phyloP scores from a whole-genome alignment of 2,888 invertebrate genomes.

The Oasisia sp. region DNA sequence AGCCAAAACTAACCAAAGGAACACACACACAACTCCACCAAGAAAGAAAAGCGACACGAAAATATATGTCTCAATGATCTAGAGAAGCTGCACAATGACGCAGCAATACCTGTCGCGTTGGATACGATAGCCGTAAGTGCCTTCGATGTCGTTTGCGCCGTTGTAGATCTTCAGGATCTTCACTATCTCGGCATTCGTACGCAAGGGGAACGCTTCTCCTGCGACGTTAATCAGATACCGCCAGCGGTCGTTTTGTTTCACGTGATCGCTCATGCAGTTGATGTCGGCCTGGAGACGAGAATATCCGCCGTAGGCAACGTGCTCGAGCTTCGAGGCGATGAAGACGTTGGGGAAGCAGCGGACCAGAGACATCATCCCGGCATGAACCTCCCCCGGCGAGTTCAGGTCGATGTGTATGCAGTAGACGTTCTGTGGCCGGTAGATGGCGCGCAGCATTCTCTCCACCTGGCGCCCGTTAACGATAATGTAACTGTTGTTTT shows the following conservation, averaged over 20 bases:
- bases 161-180: too few relatives aligned
- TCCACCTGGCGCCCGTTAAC: background rate
- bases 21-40: too few relatives aligned
- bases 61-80: too few relatives aligned
- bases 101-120: too few relatives aligned
- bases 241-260: constrained; percentile 18
- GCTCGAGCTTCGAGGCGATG: constrained; percentile 18
- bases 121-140: too few relatives aligned
- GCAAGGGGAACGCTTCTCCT: constrained; percentile 30
- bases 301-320: constrained; percentile 34
- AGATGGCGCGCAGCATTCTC: background rate
- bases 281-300: constrained; percentile 33
- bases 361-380: background rate
- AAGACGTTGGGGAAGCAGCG: constrained; percentile 28
- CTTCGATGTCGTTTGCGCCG: too few relatives aligned
- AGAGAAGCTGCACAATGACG: too few relatives aligned
- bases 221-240: constrained; percentile 31
- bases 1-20: too few relatives aligned
- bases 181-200: constrained; percentile 21
- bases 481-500: too few relatives aligned
- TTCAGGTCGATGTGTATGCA: constrained; percentile 14
- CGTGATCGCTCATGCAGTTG: constrained; percentile 31
- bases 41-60: too few relatives aligned
- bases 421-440: constrained; percentile 1
- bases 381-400: background rate